A percentile compares a stretch with the other conserved stretches of the same genome.
phyloP scores from a whole-genome alignment of 2,888 invertebrate species.

The Sesia apiformis region DNA sequence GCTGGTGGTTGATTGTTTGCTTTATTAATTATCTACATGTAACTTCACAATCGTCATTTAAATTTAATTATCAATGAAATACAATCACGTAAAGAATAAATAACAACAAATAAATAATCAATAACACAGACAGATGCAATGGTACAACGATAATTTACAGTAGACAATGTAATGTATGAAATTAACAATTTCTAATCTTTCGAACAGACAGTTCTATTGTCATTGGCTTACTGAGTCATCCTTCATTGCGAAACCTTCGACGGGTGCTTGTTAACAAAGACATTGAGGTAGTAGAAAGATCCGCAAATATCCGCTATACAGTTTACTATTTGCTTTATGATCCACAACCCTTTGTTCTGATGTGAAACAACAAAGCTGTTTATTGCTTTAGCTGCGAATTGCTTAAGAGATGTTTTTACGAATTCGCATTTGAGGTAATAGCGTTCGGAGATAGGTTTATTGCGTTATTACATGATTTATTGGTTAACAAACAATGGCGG shows the following conservation, averaged over 20 bases:
- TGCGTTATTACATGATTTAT: conserved; percentile 22
- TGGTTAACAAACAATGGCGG: not conserved
- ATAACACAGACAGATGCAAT: no score
- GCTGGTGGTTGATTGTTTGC: no score
- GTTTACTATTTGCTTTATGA: conserved; percentile 42
- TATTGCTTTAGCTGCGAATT: conserved; percentile 32
- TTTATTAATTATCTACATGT: no score
- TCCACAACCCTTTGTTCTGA: conserved; percentile 43
- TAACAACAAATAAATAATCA: no score
- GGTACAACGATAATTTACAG: not conserved
- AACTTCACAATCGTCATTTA: no score
- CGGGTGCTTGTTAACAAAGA: conserved; percentile 33
- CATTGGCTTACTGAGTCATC: conserved; percentile 39
- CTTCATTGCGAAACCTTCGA: conserved; percentile 38
- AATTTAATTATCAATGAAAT: no score
- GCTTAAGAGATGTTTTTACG: conserved; percentile 16
- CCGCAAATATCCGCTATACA: conserved; percentile 35
- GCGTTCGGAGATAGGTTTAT: conserved; percentile 12
- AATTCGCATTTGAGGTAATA: conserved; percentile 15
- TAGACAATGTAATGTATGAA: not conserved
- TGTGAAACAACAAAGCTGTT: conserved; percentile 32
- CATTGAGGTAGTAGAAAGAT: conserved; percentile 29
- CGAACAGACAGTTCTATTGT: conserved; percentile 1
- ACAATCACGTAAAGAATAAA: no score
- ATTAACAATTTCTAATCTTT: not conserved